Evolutionary conservation across 2,888 invertebrate genomes (phyloP).

Genomic region (Mystacides longicornis): DNA sequence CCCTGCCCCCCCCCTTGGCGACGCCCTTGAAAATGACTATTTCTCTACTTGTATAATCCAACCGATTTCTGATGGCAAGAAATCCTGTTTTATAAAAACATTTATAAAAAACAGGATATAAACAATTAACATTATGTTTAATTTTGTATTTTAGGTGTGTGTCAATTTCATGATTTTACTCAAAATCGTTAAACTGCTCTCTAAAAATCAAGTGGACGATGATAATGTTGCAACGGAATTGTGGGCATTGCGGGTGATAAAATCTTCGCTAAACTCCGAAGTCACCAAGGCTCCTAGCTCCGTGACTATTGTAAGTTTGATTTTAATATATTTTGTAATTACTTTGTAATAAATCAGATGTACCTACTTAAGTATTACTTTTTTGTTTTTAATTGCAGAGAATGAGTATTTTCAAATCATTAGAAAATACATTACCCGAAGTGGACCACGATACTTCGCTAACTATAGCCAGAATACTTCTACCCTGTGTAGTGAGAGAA

Average conservation of each 20-base stretch:
- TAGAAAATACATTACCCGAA: slow-evolving; percentile 64
- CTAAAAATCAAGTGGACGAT: slow-evolving; percentile 33
- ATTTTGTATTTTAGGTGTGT: slow-evolving; percentile 39
- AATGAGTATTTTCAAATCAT: slow-evolving; percentile 73
- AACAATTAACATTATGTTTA: neutral
- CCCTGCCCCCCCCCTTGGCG: too few relatives aligned
- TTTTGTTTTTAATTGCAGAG: slow-evolving; percentile 49
- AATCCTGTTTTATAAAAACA: too few relatives aligned
- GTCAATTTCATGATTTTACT: slow-evolving; percentile 39
- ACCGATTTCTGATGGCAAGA: too few relatives aligned
- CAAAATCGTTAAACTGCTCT: slow-evolving; percentile 55
- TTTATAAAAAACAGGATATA: too few relatives aligned
- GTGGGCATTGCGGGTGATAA: slow-evolving; percentile 69
- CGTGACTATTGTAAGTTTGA: slow-evolving; percentile 60
- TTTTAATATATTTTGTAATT: too few relatives aligned
- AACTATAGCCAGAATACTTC: slow-evolving; percentile 55
- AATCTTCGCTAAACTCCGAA: slow-evolving; percentile 72
- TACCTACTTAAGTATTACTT: neutral
- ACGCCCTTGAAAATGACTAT: too few relatives aligned
- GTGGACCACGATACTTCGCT: slow-evolving; percentile 53
- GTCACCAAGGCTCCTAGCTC: slow-evolving; percentile 62
- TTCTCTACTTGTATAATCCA: too few relatives aligned
- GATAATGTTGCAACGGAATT: slow-evolving; percentile 49
- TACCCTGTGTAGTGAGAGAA: slow-evolving; percentile 75
- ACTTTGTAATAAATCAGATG: neutral